Percentiles rank a stretch among this genome's conserved stretches.
Evolutionary conservation across 2,797 vertebrate genomes (phyloP).

Genomic region (Trichosurus vulpecula): DNA sequence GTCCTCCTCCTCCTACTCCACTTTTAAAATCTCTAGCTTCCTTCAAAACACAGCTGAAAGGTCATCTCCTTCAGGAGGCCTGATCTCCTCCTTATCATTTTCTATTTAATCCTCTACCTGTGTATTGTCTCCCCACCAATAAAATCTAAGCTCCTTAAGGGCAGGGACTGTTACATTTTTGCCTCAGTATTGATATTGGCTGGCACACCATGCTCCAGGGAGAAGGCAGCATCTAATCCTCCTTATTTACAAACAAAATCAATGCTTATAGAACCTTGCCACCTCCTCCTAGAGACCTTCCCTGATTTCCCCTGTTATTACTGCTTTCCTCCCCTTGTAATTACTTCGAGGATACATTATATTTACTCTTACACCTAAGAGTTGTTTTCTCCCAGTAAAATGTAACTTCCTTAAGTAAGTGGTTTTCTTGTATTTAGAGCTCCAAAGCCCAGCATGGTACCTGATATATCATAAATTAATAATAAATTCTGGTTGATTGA

Average conservation of each 20-base stretch:
- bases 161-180: not conserved
- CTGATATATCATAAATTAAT: not conserved
- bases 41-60: not conserved
- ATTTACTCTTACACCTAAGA: not conserved
- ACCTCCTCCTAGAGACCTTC: not conserved
- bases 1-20: not conserved
- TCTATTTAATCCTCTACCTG: not conserved
- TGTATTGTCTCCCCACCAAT: not conserved
- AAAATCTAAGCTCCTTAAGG: not conserved
- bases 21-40: not conserved
- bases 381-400: not conserved
- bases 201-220: not conserved
- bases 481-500: not conserved
- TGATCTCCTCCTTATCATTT: not conserved
- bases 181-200: not conserved
- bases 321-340: not conserved
- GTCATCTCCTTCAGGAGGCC: not conserved
- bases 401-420: not conserved
- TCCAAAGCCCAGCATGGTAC: not conserved
- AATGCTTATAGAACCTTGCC: not conserved
- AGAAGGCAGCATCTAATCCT: not conserved
- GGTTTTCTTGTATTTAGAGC: not conserved
- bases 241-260: not conserved
- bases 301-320: not conserved
- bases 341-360: not conserved